Base-by-base conservation (phyloP, 1,140 invertebrate species). In the Atta cephalotes region DNA sequence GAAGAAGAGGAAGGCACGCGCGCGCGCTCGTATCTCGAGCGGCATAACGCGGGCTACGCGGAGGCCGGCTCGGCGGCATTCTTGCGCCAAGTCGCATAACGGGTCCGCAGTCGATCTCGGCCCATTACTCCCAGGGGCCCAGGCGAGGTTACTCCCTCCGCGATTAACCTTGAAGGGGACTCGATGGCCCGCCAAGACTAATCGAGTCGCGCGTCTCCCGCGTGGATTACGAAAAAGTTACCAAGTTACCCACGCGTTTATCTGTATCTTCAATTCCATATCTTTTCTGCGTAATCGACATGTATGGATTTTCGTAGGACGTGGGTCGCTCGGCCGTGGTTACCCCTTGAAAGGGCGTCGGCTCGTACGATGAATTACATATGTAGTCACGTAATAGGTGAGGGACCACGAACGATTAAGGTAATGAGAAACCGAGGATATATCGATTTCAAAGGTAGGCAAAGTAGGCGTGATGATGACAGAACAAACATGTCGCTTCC, bases 51-150 rank as follows among this genome's bases (percentile, higher is more conserved):
- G 70, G 58, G 62, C 35, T 79, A 71, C 76, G 72, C 79, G 58
- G 68, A 78, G 78, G 89, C 89, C 85, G 88, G 89, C 89, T 90
- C 74, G 89, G 89, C 89, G 89, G 89, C 89, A 90, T 90, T 90
- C 89, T 90, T 90, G 89, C 78, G 89, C 88, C 89, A 89, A 87
- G 85, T 86, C 77, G 85, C 80, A 90, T 90, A 90, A 90, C 89
- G 89, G 89, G 79, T 90, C 89, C 89, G 68, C 71, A 90, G 84
- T 87, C 88, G 88, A 86, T 87, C 85, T 74, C 88, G 88, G 88
- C 79, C 70, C 71, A 87, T 77, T 89, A 70, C 89, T 79, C 53
- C 63, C 74, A 84, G 71, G 71, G 84, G 77, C 79, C 84, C 88
- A 72, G 62, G 78, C 49, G 53, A 85, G 66, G 45, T 84, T 74